A percentile compares a stretch with the other conserved stretches of the same genome.
Conservation (phyloP, 2,113 vertebrate genomes). For the Telmatochromis sp. region DNA sequence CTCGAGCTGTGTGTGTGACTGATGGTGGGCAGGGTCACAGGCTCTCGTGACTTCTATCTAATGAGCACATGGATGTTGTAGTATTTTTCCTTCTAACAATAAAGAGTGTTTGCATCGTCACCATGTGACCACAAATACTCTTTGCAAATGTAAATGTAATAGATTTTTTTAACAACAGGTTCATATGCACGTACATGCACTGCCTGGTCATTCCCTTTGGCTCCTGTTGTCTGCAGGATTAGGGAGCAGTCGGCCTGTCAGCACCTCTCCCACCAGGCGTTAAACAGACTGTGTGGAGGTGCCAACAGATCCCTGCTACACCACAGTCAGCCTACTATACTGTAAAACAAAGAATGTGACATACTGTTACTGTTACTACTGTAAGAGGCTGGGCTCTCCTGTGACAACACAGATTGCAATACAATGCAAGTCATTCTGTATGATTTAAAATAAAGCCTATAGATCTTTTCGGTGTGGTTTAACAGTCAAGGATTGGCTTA, state of each 20-base stretch:
- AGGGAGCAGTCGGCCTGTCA: conserved; percentile 52
- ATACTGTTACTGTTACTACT: conserved; percentile 25
- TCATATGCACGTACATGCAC: not conserved
- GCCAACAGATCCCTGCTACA: conserved; percentile 48
- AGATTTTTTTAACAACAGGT: fast-evolving
- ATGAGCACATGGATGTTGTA: not conserved
- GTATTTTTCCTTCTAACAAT: not conserved
- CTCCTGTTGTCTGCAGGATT: conserved; percentile 51
- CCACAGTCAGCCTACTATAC: conserved; percentile 18
- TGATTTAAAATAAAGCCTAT: not conserved
- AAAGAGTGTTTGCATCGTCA: not conserved
- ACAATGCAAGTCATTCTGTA: not conserved
- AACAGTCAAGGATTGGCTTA: not conserved
- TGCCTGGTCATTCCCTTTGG: conserved; percentile 32
- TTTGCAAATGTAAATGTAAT: not conserved
- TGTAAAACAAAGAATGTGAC: conserved; percentile 26
- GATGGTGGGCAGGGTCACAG: not conserved
- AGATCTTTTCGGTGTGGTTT: not conserved
- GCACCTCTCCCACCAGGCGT: conserved; percentile 67
- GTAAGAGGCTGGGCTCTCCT: not conserved
- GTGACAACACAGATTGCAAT: not conserved
- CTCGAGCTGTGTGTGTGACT: not conserved
- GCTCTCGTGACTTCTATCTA: not conserved
- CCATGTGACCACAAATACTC: not conserved
- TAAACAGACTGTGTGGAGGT: conserved; percentile 61